These are phyloP conservation scores for Tachysurus fulvidraco DNA, from an alignment of 2,113 vertebrate species.

Conservation along the genomic window DNA sequence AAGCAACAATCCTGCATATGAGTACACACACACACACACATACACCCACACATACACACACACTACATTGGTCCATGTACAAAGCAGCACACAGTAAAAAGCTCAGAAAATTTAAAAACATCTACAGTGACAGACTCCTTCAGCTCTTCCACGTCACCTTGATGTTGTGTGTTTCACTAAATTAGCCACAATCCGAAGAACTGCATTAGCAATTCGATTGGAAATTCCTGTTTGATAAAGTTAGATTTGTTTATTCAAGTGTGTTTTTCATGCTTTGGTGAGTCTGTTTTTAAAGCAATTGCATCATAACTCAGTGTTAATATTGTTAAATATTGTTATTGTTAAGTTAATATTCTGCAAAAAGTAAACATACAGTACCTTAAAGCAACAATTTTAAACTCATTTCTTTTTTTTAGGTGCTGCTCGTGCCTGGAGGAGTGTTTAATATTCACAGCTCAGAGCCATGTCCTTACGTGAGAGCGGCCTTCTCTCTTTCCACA, in stretches of 20 bases:
- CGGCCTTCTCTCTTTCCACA: constrained; percentile 83
- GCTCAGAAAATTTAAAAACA: neutral
- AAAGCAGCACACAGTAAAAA: constrained; percentile 15
- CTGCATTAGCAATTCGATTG: neutral
- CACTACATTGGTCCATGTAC: neutral
- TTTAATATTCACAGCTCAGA: constrained; percentile 80
- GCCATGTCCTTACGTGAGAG: constrained; percentile 83
- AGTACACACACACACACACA: constrained; percentile 8
- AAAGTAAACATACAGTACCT: no score
- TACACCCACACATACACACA: constrained; percentile 11
- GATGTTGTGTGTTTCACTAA: neutral
- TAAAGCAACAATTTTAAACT: neutral
- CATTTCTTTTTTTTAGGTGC: constrained; percentile 71
- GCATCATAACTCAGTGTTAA: no score
- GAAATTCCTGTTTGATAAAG: neutral
- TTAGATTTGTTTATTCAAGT: neutral
- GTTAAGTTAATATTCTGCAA: no score
- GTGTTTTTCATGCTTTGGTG: neutral
- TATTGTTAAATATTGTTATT: no score
- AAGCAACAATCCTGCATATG: neutral
- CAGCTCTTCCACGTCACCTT: neutral
- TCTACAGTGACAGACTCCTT: neutral
- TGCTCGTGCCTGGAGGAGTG: constrained; percentile 83
- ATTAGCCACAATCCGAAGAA: neutral
- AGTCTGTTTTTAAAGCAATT: no score